phyloP scores from a whole-genome alignment of 1,140 invertebrate genomes.

The Hirudo medicinalis region DNA sequence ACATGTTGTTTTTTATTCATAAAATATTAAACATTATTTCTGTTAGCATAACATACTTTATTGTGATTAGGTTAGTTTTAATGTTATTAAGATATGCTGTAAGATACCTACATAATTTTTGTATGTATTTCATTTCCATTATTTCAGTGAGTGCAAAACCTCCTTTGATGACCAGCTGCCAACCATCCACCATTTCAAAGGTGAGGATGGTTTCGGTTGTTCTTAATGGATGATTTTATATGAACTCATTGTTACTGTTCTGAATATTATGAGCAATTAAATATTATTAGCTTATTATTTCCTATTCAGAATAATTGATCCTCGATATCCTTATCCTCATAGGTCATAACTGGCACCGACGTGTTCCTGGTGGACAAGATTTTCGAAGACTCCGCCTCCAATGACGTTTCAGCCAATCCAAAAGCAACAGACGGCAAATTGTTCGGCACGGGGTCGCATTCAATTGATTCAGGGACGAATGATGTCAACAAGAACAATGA shows the following conservation, averaged over 20 bases:
- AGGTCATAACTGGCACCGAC: background rate
- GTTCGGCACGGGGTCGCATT: no score
- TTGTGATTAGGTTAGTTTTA: no score
- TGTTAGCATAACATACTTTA: no score
- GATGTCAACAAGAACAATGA: no score
- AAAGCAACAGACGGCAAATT: background rate
- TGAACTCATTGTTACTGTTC: background rate
- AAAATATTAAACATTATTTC: no score
- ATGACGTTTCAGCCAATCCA: background rate
- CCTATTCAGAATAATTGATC: background rate
- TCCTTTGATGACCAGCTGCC: background rate
- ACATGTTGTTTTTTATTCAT: no score
- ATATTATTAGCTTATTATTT: background rate
- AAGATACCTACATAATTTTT: no score
- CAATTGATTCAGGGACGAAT: no score
- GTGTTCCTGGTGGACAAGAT: background rate
- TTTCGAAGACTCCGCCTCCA: background rate
- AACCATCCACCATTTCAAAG: background rate
- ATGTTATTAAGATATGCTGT: no score
- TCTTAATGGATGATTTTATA: background rate
- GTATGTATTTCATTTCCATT: no score
- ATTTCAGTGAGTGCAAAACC: background rate
- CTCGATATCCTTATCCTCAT: background rate
- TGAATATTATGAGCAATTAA: background rate
- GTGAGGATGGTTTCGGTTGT: background rate